Evolutionary conservation across 2,113 vertebrate genomes (phyloP).

Genomic region (Planiliza haematocheilus): DNA sequence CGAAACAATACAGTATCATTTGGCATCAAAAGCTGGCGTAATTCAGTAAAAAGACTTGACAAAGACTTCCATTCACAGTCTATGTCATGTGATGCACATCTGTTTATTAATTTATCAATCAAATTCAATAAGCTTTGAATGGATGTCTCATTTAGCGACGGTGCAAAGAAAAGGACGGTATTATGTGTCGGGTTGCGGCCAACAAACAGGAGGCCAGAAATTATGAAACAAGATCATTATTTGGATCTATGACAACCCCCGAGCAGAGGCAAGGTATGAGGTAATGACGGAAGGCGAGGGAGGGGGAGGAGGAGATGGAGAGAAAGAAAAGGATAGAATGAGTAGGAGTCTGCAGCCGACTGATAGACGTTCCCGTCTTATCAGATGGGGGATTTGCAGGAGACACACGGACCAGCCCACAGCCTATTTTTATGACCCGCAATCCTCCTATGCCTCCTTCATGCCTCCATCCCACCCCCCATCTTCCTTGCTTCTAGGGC

Average conservation of each 20-base stretch:
- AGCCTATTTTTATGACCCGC: slow-evolving; percentile 71
- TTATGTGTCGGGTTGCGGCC: not conserved
- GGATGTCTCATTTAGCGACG: not conserved
- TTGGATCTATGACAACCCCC: slow-evolving; percentile 46
- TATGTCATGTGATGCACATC: not conserved
- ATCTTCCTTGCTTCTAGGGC: slow-evolving; percentile 51
- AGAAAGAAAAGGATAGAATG: slow-evolving; percentile 44
- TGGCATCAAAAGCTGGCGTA: not conserved
- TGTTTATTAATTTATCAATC: not conserved
- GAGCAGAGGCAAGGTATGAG: slow-evolving; percentile 48
- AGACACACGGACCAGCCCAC: slow-evolving; percentile 62
- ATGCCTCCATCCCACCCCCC: slow-evolving; percentile 46
- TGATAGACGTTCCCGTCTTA: slow-evolving; percentile 64
- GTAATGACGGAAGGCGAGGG: slow-evolving; percentile 58
- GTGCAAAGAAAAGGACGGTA: not conserved
- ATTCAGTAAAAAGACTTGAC: not conserved
- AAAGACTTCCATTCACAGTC: not conserved
- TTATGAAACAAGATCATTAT: slow-evolving; percentile 24
- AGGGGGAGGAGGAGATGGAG: slow-evolving; percentile 60
- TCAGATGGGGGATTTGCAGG: slow-evolving; percentile 69
- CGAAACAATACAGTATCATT: not conserved
- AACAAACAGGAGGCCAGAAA: slow-evolving; percentile 23
- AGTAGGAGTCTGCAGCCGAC: slow-evolving; percentile 64
- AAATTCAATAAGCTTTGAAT: not conserved
- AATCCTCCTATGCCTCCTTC: slow-evolving; percentile 52